phyloP scores from a whole-genome alignment of 1,140 invertebrate genomes.

The Lasioglossum albipes region DNA sequence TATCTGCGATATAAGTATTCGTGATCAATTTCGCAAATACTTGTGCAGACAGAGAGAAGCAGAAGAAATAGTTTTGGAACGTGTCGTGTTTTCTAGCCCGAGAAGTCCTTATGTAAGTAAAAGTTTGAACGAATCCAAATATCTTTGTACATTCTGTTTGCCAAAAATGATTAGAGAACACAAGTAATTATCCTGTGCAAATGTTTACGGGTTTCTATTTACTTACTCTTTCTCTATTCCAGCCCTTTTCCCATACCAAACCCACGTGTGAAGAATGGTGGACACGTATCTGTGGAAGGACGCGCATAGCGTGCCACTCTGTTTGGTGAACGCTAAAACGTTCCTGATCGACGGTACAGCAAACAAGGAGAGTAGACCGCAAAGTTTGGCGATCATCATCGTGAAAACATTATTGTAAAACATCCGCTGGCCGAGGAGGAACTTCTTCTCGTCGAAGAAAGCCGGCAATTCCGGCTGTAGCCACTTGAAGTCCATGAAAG shows the following conservation, averaged over 20 bases:
- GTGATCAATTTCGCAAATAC: no score
- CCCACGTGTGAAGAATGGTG: slow-evolving; percentile 83
- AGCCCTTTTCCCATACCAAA: slow-evolving; percentile 87
- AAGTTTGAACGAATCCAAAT: no score
- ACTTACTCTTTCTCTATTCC: slow-evolving; percentile 81
- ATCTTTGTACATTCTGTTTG: no score
- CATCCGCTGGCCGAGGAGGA: slow-evolving; percentile 84
- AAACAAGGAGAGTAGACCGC: slow-evolving; percentile 85
- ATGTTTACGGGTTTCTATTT: neutral
- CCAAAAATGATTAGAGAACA: no score
- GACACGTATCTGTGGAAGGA: slow-evolving; percentile 89
- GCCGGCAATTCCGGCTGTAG: slow-evolving; percentile 64
- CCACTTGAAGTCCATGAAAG: slow-evolving; percentile 61
- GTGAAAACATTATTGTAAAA: slow-evolving; percentile 85
- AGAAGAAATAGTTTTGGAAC: no score
- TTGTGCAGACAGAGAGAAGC: no score
- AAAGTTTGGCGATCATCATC: slow-evolving; percentile 84
- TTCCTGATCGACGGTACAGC: slow-evolving; percentile 85
- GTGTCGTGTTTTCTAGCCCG: no score
- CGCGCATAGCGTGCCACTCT: slow-evolving; percentile 83
- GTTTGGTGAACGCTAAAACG: slow-evolving; percentile 84
- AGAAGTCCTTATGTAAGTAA: no score
- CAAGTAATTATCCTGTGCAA: no score
- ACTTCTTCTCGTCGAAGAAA: slow-evolving; percentile 74
- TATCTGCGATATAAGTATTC: no score